These are phyloP conservation scores for Pollenia amentaria DNA, from an alignment of 2,888 invertebrate species.

Conservation along the genomic window DNA sequence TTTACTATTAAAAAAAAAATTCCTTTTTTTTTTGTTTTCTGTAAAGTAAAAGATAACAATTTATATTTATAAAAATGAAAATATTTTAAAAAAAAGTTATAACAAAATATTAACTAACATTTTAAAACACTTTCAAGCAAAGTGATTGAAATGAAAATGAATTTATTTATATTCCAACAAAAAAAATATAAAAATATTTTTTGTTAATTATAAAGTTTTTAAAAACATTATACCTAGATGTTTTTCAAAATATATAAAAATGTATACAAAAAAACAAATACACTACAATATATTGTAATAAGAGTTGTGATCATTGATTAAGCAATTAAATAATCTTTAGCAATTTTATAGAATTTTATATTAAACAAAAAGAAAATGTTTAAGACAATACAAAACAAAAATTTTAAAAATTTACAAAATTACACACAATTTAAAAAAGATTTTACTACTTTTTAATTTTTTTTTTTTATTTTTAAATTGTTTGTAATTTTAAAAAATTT, in stretches of 20 bases:
- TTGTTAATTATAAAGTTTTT: constrained; percentile 42
- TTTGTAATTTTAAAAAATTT: constrained; percentile 17
- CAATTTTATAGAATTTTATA: constrained; percentile 75
- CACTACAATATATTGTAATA: constrained; percentile 77
- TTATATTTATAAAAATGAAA: constrained; percentile 15
- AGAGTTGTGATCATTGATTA: constrained; percentile 85
- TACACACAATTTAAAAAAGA: constrained; percentile 17
- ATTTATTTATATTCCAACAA: constrained; percentile 58
- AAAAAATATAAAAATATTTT: constrained; percentile 4
- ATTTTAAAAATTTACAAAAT: constrained; percentile 25
- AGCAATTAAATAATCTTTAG: constrained; percentile 80
- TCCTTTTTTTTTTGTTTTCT: not conserved
- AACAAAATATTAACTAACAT: constrained; percentile 62
- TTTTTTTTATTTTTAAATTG: constrained; percentile 31
- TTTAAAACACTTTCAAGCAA: constrained; percentile 63
- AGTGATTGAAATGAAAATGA: constrained; percentile 57
- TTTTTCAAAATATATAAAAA: constrained; percentile 50
- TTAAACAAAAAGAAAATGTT: constrained; percentile 11
- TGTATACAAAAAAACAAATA: constrained; percentile 62
- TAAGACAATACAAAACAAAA: constrained; percentile 15
- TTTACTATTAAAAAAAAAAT: not conserved
- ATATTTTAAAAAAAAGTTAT: constrained; percentile 20
- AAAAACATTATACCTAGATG: constrained; percentile 43
- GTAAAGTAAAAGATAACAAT: constrained; percentile 39
- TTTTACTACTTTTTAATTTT: not conserved